Percentiles rank a stretch among this genome's conserved stretches.
These are phyloP conservation scores for Helicoverpa zea DNA, from an alignment of 1,140 invertebrate species.

Conservation along the genomic window DNA sequence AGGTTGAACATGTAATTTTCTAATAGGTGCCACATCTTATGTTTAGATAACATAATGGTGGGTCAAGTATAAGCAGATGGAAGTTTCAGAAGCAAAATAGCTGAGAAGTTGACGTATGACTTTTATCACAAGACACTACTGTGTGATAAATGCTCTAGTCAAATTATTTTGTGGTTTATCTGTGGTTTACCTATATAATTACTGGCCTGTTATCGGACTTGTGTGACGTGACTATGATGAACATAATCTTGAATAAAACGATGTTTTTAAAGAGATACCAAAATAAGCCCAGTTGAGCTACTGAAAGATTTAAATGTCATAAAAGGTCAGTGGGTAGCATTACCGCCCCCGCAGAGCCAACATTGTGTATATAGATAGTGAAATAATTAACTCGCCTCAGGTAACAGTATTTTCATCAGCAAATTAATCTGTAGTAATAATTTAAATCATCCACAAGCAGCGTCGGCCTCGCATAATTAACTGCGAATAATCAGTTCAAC, in stretches of 20 bases:
- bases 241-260: not conserved
- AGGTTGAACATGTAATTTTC: slow-evolving; percentile 23
- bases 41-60: not conserved
- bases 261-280: slow-evolving; percentile 3
- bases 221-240: not conserved
- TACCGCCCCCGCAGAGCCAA: slow-evolving; percentile 19
- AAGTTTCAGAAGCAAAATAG: not conserved
- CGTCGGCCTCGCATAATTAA: slow-evolving; percentile 31
- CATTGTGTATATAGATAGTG: slow-evolving; percentile 31
- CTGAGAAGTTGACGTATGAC: not conserved
- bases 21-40: not conserved
- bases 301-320: slow-evolving; percentile 21
- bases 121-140: not conserved
- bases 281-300: slow-evolving; percentile 18
- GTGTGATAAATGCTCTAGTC: too few relatives aligned
- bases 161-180: too few relatives aligned
- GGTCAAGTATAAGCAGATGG: not conserved
- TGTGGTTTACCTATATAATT: too few relatives aligned
- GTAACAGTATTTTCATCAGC: slow-evolving; percentile 45
- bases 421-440: slow-evolving; percentile 42
- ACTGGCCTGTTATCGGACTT: too few relatives aligned
- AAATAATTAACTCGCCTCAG: slow-evolving; percentile 41
- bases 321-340: slow-evolving; percentile 15
- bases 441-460: slow-evolving; percentile 39
- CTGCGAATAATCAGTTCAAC: slow-evolving; percentile 41